A percentile compares a stretch with the other conserved stretches of the same genome.
These are phyloP conservation scores for Physocephala rufipes DNA, from an alignment of 2,888 invertebrate genomes.

Conservation along the genomic window DNA sequence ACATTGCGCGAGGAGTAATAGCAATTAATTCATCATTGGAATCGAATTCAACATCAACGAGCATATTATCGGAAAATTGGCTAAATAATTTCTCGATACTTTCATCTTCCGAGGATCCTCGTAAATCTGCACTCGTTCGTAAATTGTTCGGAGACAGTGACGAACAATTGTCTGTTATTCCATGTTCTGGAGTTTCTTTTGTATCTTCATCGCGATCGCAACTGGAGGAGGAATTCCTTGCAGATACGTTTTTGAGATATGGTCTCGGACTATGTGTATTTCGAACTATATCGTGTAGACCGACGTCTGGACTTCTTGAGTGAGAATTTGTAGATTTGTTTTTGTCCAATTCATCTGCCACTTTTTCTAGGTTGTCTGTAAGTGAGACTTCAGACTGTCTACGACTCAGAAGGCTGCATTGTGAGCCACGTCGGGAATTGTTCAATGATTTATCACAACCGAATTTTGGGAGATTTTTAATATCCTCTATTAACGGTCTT, in stretches of 20 bases:
- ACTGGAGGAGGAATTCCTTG: not conserved
- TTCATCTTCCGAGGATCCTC: constrained; percentile 61
- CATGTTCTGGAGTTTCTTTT: not conserved
- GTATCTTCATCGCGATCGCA: not conserved
- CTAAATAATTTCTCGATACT: constrained; percentile 63
- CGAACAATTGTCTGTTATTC: not conserved
- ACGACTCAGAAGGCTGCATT: constrained; percentile 50
- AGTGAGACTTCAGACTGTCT: constrained; percentile 53
- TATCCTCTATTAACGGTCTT: constrained; percentile 52
- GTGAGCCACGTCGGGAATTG: constrained; percentile 56
- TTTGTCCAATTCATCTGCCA: constrained; percentile 24
- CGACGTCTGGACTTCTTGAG: too few relatives aligned
- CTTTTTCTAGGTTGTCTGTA: constrained; percentile 49
- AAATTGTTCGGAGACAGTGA: constrained; percentile 49
- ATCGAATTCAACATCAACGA: constrained; percentile 63
- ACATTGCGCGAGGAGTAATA: constrained; percentile 52
- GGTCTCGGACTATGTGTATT: constrained; percentile 37
- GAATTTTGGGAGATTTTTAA: constrained; percentile 58
- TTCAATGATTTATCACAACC: constrained; percentile 58
- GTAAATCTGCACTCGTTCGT: constrained; percentile 54
- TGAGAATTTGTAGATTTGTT: constrained; percentile 23
- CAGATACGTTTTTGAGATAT: not conserved
- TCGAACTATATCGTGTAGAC: constrained; percentile 43
- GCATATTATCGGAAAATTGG: constrained; percentile 61
- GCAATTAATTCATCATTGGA: constrained; percentile 61